Conservation (phyloP, 2,113 vertebrate species). For the Lamprologus speciosus region DNA sequence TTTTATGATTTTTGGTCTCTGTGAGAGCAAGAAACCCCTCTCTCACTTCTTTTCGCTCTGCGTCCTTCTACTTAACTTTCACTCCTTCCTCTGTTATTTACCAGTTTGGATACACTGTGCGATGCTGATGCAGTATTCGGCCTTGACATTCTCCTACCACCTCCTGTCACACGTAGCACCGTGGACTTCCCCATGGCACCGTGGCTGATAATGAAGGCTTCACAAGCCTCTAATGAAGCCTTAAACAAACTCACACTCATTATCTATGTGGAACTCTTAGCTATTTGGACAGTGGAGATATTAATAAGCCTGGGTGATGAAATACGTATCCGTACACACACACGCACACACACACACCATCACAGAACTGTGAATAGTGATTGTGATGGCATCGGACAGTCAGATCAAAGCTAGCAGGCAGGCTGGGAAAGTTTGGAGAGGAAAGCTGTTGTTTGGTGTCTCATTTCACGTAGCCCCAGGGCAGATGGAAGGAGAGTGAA, state of each 20-base stretch:
- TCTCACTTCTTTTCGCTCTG: neutral
- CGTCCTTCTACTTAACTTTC: neutral
- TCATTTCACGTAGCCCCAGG: conserved; percentile 72
- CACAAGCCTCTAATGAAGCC: conserved; percentile 47
- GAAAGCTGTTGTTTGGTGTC: conserved; percentile 78
- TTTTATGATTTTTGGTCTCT: neutral
- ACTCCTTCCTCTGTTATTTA: conserved; percentile 19
- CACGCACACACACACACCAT: neutral
- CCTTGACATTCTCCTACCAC: conserved; percentile 42
- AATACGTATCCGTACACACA: conserved; percentile 12
- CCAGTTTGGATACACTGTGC: conserved; percentile 21
- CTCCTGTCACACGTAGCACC: neutral
- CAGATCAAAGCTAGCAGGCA: conserved; percentile 70
- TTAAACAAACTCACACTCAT: conserved; percentile 51
- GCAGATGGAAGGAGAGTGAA: conserved; percentile 53
- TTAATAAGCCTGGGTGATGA: conserved; percentile 64
- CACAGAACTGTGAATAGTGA: conserved; percentile 35
- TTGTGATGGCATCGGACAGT: conserved; percentile 67
- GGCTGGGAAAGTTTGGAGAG: conserved; percentile 78
- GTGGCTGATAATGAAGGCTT: conserved; percentile 38
- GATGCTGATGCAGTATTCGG: neutral
- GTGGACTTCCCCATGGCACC: conserved; percentile 34
- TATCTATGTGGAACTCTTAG: conserved; percentile 33
- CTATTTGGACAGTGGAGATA: conserved; percentile 48
- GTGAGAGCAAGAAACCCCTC: neutral